Conservation (phyloP, 2,888 invertebrate genomes). For the Eurois occulta region DNA sequence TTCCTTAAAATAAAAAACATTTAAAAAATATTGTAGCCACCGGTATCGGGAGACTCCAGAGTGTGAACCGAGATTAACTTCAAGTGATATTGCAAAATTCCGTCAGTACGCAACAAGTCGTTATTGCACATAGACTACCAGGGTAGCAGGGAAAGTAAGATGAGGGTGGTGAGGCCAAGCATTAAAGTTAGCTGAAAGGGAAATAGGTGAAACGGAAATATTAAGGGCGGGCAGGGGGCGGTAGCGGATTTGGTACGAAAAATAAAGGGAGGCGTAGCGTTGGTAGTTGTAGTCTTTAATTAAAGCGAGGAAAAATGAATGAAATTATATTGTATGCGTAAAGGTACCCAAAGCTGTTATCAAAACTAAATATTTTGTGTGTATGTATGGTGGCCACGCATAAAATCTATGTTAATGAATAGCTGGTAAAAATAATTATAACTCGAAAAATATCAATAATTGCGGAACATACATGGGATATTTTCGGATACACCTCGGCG, state of each 20-base stretch:
- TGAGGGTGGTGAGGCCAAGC: not conserved
- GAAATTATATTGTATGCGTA: too few species aligned
- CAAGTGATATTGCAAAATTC: slow-evolving; percentile 7
- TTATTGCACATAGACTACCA: slow-evolving; percentile 44
- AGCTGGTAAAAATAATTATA: too few species aligned
- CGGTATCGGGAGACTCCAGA: too few species aligned
- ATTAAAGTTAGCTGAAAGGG: slow-evolving; percentile 17
- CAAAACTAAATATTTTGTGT: not conserved
- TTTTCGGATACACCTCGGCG: too few species aligned
- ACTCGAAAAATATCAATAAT: not conserved
- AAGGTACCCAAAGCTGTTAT: not conserved
- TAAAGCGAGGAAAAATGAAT: not conserved
- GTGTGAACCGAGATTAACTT: not conserved
- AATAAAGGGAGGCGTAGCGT: not conserved
- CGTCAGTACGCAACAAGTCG: slow-evolving; percentile 35
- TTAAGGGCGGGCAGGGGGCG: slow-evolving; percentile 5
- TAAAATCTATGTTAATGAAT: not conserved
- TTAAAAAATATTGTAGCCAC: too few species aligned
- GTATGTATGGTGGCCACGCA: not conserved
- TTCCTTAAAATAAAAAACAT: too few species aligned
- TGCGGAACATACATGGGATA: too few species aligned
- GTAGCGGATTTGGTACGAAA: not conserved
- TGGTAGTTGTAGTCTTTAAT: not conserved
- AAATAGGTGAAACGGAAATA: slow-evolving; percentile 26
- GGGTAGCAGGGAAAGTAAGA: slow-evolving; percentile 28